phyloP scores from a whole-genome alignment of 2,888 invertebrate species.

The Ischnura elegans region DNA sequence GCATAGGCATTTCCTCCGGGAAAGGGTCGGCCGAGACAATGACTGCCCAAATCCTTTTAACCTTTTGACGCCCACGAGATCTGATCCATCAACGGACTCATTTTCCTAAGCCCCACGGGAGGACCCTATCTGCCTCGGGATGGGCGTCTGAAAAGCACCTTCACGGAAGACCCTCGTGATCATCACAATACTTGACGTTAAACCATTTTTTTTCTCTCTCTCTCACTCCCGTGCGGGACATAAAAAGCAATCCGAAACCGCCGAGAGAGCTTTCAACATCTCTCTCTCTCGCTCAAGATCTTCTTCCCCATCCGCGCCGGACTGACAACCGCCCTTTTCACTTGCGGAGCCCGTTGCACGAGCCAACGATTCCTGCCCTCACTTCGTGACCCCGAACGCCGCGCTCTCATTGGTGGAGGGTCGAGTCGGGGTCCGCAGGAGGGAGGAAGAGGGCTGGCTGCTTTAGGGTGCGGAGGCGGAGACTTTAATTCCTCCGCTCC shows the following conservation, averaged over 20 bases:
- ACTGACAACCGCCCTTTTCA: not conserved
- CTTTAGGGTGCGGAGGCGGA: not conserved
- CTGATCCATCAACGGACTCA: not conserved
- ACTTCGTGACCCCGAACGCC: not conserved
- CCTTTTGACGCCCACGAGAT: conserved; percentile 20
- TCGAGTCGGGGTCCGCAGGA: not conserved
- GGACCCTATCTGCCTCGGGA: not conserved
- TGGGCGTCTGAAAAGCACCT: not conserved
- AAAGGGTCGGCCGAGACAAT: conserved; percentile 11
- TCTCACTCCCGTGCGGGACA: not conserved
- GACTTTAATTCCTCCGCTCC: conserved; percentile 39
- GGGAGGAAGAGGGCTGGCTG: not conserved
- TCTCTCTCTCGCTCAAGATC: not conserved
- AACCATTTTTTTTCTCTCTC: not conserved
- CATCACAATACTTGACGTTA: conserved; percentile 1
- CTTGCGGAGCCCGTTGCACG: not conserved
- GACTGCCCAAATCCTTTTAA: conserved; percentile 36
- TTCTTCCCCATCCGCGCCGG: not conserved
- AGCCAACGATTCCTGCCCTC: not conserved
- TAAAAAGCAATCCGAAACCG: conserved; percentile 6
- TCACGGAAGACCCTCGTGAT: not conserved
- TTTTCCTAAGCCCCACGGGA: not conserved
- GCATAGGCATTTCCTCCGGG: not conserved
- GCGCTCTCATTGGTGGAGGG: not conserved
- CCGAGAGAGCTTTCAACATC: no score